phyloP scores from a whole-genome alignment of 2,888 invertebrate genomes.

The Willowsia nigromaculata region DNA sequence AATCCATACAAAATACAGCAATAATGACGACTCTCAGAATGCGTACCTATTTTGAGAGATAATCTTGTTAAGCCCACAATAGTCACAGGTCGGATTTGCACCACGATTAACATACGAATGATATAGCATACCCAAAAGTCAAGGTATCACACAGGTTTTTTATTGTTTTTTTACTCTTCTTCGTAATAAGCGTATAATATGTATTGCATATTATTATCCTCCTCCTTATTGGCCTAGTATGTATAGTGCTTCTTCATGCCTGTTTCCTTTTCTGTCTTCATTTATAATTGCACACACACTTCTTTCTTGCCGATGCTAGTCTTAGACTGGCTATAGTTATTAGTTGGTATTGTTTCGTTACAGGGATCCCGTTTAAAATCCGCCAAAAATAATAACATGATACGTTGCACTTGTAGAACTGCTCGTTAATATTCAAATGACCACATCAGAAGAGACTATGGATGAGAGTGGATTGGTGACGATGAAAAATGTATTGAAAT shows the following conservation, averaged over 20 bases:
- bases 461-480: neutral
- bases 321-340: neutral
- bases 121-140: constrained; percentile 18
- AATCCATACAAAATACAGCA: neutral
- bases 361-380: constrained; percentile 71
- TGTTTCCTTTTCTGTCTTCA: constrained; percentile 31
- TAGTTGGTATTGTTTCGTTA: constrained; percentile 55
- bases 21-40: neutral
- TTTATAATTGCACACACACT: constrained; percentile 39
- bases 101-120: neutral
- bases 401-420: neutral
- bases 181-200: neutral
- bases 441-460: neutral
- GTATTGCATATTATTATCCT: constrained; percentile 4
- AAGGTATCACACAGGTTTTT: neutral
- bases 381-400: constrained; percentile 24
- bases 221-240: neutral
- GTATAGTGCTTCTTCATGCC: neutral
- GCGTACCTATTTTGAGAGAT: too few species aligned
- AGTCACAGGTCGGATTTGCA: constrained; percentile 25
- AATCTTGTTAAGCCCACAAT: constrained; percentile 36
- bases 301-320: neutral
- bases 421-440: constrained; percentile 27
- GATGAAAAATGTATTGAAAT: constrained; percentile 30
- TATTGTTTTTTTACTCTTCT: neutral